Conservation (phyloP, 2,113 vertebrate genomes). For the Amblyornis subalaris region DNA sequence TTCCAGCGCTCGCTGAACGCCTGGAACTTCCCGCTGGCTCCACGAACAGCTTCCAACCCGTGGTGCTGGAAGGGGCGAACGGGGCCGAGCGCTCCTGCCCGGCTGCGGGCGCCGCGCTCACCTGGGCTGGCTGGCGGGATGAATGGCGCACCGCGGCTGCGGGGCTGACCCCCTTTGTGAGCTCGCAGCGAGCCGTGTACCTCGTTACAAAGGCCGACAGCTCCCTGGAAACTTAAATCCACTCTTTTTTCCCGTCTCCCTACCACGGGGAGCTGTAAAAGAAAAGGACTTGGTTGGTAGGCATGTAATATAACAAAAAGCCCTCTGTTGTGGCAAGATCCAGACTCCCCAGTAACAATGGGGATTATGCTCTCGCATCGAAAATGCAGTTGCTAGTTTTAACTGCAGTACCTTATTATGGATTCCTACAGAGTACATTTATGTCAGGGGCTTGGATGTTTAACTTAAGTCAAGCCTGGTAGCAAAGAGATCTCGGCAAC, state of each 20-base stretch:
- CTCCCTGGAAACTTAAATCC: slow-evolving; percentile 62
- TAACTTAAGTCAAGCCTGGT: neutral
- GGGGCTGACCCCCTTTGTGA: slow-evolving; percentile 61
- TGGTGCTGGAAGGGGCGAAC: slow-evolving; percentile 36
- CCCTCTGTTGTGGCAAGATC: slow-evolving; percentile 24
- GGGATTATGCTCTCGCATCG: neutral
- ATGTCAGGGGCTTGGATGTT: neutral
- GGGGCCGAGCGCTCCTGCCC: slow-evolving; percentile 30
- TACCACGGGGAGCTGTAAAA: slow-evolving; percentile 34
- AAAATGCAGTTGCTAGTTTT: slow-evolving; percentile 47
- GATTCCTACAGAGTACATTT: slow-evolving; percentile 7
- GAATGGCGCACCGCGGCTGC: neutral
- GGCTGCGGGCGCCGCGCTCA: slow-evolving; percentile 42
- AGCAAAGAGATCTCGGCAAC: neutral
- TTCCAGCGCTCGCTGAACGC: slow-evolving; percentile 29
- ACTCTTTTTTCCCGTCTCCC: slow-evolving; percentile 21
- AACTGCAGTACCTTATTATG: slow-evolving; percentile 33
- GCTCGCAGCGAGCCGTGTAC: slow-evolving; percentile 51
- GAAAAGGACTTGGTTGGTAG: slow-evolving; percentile 53
- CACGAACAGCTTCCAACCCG: slow-evolving; percentile 56
- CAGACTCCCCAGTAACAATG: slow-evolving; percentile 33
- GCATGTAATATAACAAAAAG: slow-evolving; percentile 54
- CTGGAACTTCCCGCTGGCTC: slow-evolving; percentile 58
- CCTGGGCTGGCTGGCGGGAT: slow-evolving; percentile 60
- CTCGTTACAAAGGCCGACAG: slow-evolving; percentile 53